Evolutionary conservation across 2,888 invertebrate species (phyloP), one percentile per base, ranked within the genome.

Genomic region (Tipula unca): DNA sequence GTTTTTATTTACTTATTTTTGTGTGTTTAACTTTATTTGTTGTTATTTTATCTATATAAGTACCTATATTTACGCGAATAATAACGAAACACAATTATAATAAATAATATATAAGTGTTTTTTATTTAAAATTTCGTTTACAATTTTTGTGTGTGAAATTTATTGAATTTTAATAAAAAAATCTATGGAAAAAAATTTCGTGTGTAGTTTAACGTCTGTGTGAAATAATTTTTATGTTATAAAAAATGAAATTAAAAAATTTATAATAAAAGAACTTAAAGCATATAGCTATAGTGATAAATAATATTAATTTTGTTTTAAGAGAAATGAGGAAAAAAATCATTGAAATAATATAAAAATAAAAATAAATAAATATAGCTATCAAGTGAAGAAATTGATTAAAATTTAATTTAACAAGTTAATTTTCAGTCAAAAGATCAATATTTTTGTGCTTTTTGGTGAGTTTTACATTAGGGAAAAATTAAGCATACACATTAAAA

Each of bases 1-100:
- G 35, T 83, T 83, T 83, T 83, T 83, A 83, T 83, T 32, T 69
- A 69, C 69, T 32, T 83, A 83, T 83, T 83, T 35, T 83, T 14
- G 83, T 83, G 83, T 83, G 29, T 83, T 83, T 32, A 35, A 69
- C 69, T 10, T 69, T 25, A 69, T 69, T 25, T 69, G 69, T 69
- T 69, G 69, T 69, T 25, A 69, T 69, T 69, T 69, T 69, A 25
- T n/a, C n/a, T n/a, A n/a, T n/a, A 6, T 32, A 32, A 3, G 2
- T 32, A 17, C 48, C 17, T 17, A 48, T 17, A 48, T 54, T 17
- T 17, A 54, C 48, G 48, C 17, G 69, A 69, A 25, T 17, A 25
- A 25, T 25, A 48, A 17, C 17, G 17, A 69, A 48, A 48, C 42
- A 48, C 6, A 39, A 10, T 10, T 10, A 39, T 6, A 48, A 14